Conservation (phyloP, 2,888 invertebrate species). For the Bembecia ichneumoniformis region DNA sequence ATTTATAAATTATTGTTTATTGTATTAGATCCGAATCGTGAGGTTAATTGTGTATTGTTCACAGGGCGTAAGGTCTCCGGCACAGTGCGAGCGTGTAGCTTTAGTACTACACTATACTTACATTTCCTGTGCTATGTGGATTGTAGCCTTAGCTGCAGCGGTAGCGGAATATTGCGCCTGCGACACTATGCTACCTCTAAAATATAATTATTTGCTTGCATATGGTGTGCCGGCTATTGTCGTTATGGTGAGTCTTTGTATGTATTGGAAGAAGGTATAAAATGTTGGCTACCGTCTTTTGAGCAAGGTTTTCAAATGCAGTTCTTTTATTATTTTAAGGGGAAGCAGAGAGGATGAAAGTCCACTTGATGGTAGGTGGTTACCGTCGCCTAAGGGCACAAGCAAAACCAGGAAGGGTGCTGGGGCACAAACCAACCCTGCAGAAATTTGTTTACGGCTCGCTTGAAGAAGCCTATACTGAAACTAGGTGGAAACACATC, state of each 20-base stretch:
- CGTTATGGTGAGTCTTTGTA: conserved; percentile 72
- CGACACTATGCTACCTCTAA: conserved; percentile 69
- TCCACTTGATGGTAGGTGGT: no score
- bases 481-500: no score
- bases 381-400: no score
- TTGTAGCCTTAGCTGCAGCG: conserved; percentile 73
- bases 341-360: no score
- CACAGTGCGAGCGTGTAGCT: conserved; percentile 78
- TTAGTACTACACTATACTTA: conserved; percentile 79
- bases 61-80: conserved; percentile 75
- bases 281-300: neutral
- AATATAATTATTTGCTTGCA: conserved; percentile 73
- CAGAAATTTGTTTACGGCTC: no score
- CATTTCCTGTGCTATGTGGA: conserved; percentile 79
- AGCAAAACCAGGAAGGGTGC: no score
- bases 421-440: no score
- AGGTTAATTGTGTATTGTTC: conserved; percentile 13
- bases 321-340: no score
- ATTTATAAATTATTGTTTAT: no score
- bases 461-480: no score
- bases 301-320: no score
- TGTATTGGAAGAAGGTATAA: neutral
- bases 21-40: neutral
- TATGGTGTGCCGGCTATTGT: conserved; percentile 76
- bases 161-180: conserved; percentile 72